Percentiles rank a stretch among this genome's conserved stretches.
Evolutionary conservation across 2,113 vertebrate species (phyloP).

Genomic region (Tetraodon nigroviridis): DNA sequence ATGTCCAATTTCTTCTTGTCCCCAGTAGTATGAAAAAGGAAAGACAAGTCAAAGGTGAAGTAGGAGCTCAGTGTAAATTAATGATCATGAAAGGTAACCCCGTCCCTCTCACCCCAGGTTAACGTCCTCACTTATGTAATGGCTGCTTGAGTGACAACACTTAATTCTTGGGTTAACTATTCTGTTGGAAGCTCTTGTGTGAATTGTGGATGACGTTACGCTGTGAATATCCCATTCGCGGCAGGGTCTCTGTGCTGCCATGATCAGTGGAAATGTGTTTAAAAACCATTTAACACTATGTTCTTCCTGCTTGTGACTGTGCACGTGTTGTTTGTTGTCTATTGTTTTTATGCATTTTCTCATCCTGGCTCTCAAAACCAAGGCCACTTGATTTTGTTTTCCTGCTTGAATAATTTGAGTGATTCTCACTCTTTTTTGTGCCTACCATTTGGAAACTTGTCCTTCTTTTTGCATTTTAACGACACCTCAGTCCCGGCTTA

Average conservation of each 20-base stretch:
- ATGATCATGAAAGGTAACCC: constrained; percentile 11
- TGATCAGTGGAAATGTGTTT: too few relatives aligned
- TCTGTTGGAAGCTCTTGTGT: not conserved
- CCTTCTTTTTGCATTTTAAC: constrained; percentile 2
- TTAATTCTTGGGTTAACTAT: constrained; percentile 9
- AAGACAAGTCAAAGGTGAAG: constrained; percentile 2
- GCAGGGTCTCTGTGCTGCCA: too few relatives aligned
- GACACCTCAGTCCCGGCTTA: not conserved
- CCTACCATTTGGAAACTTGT: not conserved
- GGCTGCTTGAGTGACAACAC: constrained; percentile 1
- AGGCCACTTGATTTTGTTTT: not conserved
- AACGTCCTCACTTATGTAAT: not conserved
- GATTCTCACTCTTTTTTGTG: not conserved
- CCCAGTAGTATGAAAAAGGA: not conserved
- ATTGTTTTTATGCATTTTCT: too few relatives aligned
- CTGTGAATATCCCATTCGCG: too few relatives aligned
- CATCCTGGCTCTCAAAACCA: too few relatives aligned
- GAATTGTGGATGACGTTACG: too few relatives aligned
- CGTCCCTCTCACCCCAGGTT: constrained; percentile 19
- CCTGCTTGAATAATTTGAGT: constrained; percentile 25
- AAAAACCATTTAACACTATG: too few relatives aligned
- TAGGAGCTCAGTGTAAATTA: constrained; percentile 7
- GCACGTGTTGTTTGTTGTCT: too few relatives aligned
- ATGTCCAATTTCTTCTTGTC: not conserved
- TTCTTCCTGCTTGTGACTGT: too few relatives aligned